Evolutionary conservation across 2,113 vertebrate genomes (phyloP), one percentile per base, ranked within the genome.

Genomic region (Prochilodus magdalenae): DNA sequence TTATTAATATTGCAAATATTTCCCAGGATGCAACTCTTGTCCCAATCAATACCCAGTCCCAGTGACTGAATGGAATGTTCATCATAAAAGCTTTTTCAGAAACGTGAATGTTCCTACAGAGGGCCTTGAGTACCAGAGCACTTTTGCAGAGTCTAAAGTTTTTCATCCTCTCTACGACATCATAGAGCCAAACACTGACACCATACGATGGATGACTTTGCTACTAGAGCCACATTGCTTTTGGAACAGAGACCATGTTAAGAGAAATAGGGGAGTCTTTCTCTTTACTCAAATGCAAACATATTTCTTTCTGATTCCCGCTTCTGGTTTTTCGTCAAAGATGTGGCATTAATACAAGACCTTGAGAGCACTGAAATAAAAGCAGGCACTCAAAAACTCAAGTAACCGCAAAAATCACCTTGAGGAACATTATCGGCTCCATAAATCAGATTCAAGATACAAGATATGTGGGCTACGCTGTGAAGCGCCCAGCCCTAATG

Each of bases 401-500:
- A 74, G 75, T 70, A 49, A 67, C 0, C 40, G 66, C 57, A 75
- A 76, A 30, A 51, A 49, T 82, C 53, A 70, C 67, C 36, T 30
- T 65, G 62, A 70, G 63, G 65, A 24, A 49, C 44, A 44, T 70
- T 24, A 49, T 33, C 33, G 53, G 27, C 44, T 70, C 33, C 14
- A 1, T 11, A 75, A 72, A 75, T 57, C 72, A 44, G 40, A 75
- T 81, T 40, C 30, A 10, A 26, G 57, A 40, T 53, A 44, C 10
- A 3, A 44, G 26, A 10, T 26, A n/a, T n/a, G 47, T 11, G 20
- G 66, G 40, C 66, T 24, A 26, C 10, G 47, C 1, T 4, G 53
- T 63, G 60, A 82, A 75, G 55, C 60, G 26, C 16, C n/a, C 71
- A 40, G 49, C n/a, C 11, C n/a, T 27, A 82, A 76, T 82, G 74